Conservation (phyloP, 1,140 invertebrate species). For the Hyposmocoma kahamanoa region DNA sequence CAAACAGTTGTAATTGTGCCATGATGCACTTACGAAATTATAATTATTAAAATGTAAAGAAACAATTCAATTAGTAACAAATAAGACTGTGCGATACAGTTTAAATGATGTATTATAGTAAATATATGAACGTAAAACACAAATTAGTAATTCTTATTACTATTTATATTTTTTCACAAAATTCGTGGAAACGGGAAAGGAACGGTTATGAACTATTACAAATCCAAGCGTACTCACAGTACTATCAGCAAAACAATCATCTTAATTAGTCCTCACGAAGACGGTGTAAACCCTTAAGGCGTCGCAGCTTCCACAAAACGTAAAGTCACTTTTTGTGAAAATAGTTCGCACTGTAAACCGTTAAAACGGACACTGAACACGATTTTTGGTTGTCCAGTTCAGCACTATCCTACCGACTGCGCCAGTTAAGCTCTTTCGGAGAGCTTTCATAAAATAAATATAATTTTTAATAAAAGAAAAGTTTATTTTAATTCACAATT, state of each 20-base stretch:
- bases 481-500: no score
- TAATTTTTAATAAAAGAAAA: neutral
- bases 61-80: neutral
- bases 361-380: constrained; percentile 1
- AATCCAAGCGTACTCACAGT: neutral
- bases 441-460: neutral
- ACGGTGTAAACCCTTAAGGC: neutral
- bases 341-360: neutral
- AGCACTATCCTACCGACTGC: neutral
- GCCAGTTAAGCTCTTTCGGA: neutral
- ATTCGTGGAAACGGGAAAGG: neutral
- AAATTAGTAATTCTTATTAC: neutral
- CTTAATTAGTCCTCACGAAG: neutral
- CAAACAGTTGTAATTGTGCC: neutral
- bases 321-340: neutral
- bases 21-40: neutral
- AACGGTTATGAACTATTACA: neutral
- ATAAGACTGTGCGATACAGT: neutral
- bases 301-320: neutral
- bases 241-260: neutral
- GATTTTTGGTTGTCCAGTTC: neutral
- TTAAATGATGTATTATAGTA: neutral
- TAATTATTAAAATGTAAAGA: no score
- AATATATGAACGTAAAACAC: neutral
- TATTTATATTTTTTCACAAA: neutral